These are phyloP conservation scores for Araneus ventricosus DNA, from an alignment of 1,140 invertebrate genomes.

Conservation along the genomic window DNA sequence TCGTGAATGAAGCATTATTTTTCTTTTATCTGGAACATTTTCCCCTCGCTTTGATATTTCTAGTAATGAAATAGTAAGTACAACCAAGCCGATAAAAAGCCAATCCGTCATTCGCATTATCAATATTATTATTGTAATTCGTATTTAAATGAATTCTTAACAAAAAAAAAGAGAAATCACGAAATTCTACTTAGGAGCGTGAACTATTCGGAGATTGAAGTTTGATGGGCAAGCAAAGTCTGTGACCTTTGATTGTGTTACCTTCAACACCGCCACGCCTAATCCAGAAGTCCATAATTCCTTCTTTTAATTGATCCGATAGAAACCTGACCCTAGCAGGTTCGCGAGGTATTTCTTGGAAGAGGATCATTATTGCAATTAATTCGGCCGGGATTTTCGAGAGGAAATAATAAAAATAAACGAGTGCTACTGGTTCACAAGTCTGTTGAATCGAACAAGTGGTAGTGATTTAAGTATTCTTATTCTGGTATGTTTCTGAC, in stretches of 20 bases:
- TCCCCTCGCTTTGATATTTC: too few species aligned
- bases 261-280: conserved; percentile 42
- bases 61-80: too few species aligned
- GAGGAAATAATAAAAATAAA: not conserved
- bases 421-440: conserved; percentile 33
- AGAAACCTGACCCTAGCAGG: conserved; percentile 18
- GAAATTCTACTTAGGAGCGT: not conserved
- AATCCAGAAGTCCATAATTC: conserved; percentile 36
- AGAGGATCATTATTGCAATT: conserved; percentile 46
- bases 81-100: too few species aligned
- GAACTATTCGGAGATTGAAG: not conserved
- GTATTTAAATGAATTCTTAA: not conserved
- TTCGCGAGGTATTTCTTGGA: not conserved
- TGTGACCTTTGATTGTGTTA: conserved; percentile 31
- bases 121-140: not conserved
- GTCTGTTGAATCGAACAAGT: not conserved
- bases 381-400: not conserved
- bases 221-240: not conserved
- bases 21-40: too few species aligned
- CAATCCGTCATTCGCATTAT: too few species aligned
- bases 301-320: conserved; percentile 34
- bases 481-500: too few species aligned
- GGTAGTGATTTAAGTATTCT: too few species aligned
- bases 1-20: too few species aligned
- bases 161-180: not conserved